These are phyloP conservation scores for Toxotes lorentzi DNA, from an alignment of 2,797 vertebrate species.

Conservation along the genomic window DNA sequence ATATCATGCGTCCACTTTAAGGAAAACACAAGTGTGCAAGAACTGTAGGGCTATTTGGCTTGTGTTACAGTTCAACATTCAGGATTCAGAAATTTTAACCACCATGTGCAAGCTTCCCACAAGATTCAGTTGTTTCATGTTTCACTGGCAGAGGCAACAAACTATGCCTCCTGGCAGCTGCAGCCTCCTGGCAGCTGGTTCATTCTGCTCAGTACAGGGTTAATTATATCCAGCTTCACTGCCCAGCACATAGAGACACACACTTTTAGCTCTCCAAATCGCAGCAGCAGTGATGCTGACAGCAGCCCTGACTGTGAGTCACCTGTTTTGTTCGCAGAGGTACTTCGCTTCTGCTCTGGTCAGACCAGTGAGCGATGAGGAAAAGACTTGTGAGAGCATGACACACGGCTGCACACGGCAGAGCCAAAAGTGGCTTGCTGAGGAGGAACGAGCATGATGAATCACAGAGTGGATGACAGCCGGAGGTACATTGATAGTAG, in stretches of 20 bases:
- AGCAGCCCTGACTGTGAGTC: conserved; percentile 69
- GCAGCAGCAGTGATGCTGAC: conserved; percentile 46
- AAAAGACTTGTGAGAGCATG: conserved; percentile 71
- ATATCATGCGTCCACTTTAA: neutral
- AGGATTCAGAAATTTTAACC: conserved; percentile 23
- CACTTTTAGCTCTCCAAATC: conserved; percentile 52
- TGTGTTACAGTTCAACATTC: neutral
- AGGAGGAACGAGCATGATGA: conserved; percentile 62
- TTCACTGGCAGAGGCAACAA: conserved; percentile 51
- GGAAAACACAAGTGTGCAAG: neutral
- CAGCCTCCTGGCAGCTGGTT: conserved; percentile 41
- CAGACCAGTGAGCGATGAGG: conserved; percentile 47
- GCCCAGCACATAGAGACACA: conserved; percentile 25
- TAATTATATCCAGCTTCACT: conserved; percentile 65
- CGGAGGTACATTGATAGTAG: conserved; percentile 6
- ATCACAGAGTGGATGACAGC: conserved; percentile 47
- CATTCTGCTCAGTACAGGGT: conserved; percentile 49
- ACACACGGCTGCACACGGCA: conserved; percentile 63
- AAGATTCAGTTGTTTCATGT: conserved; percentile 49
- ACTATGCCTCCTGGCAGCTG: conserved; percentile 51
- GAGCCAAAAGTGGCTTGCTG: conserved; percentile 41
- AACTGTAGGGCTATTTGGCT: neutral
- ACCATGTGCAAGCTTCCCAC: conserved; percentile 6
- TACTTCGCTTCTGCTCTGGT: conserved; percentile 56
- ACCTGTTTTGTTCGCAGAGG: conserved; percentile 58